Base-by-base conservation (phyloP, 2,888 invertebrate species). In the Clitarchus hookeri region DNA sequence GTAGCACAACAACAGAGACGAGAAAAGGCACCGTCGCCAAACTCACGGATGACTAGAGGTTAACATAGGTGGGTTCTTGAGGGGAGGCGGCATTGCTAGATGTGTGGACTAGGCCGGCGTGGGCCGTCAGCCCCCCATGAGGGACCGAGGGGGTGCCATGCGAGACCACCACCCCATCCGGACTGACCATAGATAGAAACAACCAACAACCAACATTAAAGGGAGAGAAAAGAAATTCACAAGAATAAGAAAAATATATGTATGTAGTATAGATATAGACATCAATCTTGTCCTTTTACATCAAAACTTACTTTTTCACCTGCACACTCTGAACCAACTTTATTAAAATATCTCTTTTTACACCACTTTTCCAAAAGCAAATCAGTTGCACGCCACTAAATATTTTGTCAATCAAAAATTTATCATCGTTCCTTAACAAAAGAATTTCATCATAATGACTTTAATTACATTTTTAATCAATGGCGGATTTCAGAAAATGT, bases 61-160 rank as follows among this genome's bases (percentile, higher is more conserved):
- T 97, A 93, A 97, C 97, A 94, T 97, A 97, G 90, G 97, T 97
- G 90, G 97, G 97, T 93, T 97, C 97, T 93, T 97, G 97, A 90
- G 92, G 92, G 90, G 92, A 92, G 90, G 92, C 92, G 90, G 92
- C 91, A 90, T 91, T 91, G 89, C 91, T 90, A 89, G 91, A 90
- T 88, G 96, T 95, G 85, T 88, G 88, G 86, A 88, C 88, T 78
- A 88, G 87, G 86, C 87, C 87, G 87, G 88, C 89, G 87, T 88
- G 88, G 87, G 88, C 88, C 87, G 89, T 88, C 87, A 89, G 94
- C 91, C 91, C 90, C 90, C 91, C 91, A 91, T 91, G 90, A 91
- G 91, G 91, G 90, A 91, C 91, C 88, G 92, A 91, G 88, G 92
- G 91, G 82, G 82, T 27, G 27, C 82, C 82, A 82, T 82, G 82